Percentiles rank a stretch among this genome's conserved stretches.
These are phyloP conservation scores for Cydia fagiglandana DNA, from an alignment of 1,140 invertebrate genomes.

Conservation along the genomic window DNA sequence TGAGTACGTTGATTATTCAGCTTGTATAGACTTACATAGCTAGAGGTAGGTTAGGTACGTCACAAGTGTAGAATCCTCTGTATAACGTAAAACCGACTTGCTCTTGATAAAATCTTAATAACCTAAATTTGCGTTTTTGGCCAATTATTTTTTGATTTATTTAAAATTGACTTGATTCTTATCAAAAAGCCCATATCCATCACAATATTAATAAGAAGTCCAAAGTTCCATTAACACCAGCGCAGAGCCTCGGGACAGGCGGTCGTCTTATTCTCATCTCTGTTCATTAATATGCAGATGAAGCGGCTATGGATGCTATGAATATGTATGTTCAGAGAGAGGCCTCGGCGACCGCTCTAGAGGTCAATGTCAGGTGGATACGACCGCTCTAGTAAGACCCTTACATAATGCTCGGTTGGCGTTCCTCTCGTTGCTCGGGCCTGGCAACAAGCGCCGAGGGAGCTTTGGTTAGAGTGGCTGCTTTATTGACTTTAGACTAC, in stretches of 20 bases:
- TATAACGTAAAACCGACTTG: too few relatives aligned
- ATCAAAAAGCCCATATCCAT: not conserved
- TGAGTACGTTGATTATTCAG: too few relatives aligned
- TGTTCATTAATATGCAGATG: conserved; percentile 59
- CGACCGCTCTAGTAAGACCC: conserved; percentile 44
- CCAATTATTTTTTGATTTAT: too few relatives aligned
- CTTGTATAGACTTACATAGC: too few relatives aligned
- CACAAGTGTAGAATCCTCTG: too few relatives aligned
- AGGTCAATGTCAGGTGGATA: conserved; percentile 66
- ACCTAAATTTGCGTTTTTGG: too few relatives aligned
- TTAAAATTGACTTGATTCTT: too few relatives aligned
- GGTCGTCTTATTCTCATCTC: conserved; percentile 43
- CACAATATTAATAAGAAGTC: not conserved
- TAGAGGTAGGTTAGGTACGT: too few relatives aligned
- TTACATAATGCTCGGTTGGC: conserved; percentile 39
- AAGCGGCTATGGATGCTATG: conserved; percentile 54
- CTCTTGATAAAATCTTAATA: too few relatives aligned
- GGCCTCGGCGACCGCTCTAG: conserved; percentile 54
- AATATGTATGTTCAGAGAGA: conserved; percentile 59
- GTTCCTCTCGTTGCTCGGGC: conserved; percentile 36
- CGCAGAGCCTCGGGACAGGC: conserved; percentile 44
- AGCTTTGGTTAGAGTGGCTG: conserved; percentile 39
- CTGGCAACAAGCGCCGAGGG: conserved; percentile 35
- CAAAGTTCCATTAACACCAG: conserved; percentile 34
- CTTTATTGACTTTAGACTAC: conserved; percentile 36